A percentile compares a stretch with the other conserved stretches of the same genome.
These are phyloP conservation scores for Caenorhabditis sp. DNA, from an alignment of 2,888 invertebrate genomes.

Conservation along the genomic window DNA sequence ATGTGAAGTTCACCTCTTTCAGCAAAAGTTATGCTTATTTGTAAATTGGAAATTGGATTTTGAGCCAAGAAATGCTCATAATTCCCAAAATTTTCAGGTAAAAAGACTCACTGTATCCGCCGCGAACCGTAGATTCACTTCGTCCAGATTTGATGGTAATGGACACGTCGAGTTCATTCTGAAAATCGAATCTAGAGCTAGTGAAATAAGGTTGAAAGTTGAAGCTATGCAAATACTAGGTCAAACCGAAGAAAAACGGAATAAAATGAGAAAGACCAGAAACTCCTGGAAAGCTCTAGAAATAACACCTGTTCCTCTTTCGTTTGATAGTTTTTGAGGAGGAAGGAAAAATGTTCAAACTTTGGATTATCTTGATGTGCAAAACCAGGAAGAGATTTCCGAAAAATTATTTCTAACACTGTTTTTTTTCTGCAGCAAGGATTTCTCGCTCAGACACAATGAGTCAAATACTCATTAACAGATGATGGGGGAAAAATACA, in stretches of 20 bases:
- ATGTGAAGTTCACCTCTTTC: no score
- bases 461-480: conserved; percentile 24
- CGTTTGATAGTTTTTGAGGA: conserved; percentile 8
- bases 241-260: not conserved
- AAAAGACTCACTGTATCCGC: conserved; percentile 32
- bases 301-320: conserved; percentile 10
- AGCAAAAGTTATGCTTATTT: no score
- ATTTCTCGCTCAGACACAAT: not conserved
- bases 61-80: not conserved
- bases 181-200: not conserved
- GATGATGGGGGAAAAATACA: conserved; percentile 3
- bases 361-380: not conserved
- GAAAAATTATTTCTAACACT: not conserved
- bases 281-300: conserved; percentile 3
- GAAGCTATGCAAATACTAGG: not conserved
- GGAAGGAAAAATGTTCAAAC: not conserved
- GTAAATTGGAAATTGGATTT: not conserved
- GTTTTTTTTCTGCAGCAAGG: conserved; percentile 2
- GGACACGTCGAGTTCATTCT: conserved; percentile 38
- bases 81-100: not conserved
- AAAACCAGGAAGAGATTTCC: conserved; percentile 6
- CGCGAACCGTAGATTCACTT: conserved; percentile 19
- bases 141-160: conserved; percentile 37
- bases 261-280: not conserved
- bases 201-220: no score